A percentile compares a stretch with the other conserved stretches of the same genome.
These are phyloP conservation scores for Drosophila leonis DNA, from an alignment of 2,888 invertebrate genomes.

Conservation along the genomic window DNA sequence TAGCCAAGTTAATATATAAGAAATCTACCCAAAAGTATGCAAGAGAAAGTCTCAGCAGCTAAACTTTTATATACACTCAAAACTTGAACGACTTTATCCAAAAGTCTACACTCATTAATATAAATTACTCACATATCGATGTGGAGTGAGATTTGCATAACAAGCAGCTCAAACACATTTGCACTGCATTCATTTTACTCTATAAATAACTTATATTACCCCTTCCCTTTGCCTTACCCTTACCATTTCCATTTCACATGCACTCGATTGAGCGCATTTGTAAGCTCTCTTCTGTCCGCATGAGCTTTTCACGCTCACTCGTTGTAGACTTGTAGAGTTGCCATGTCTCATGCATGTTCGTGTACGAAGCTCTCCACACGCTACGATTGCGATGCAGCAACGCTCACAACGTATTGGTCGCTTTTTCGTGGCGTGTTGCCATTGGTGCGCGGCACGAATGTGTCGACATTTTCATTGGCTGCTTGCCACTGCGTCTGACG, in stretches of 20 bases:
- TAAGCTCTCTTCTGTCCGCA: slow-evolving; percentile 25
- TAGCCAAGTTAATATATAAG: not conserved
- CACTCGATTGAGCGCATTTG: not conserved
- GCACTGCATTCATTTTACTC: not conserved
- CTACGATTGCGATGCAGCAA: slow-evolving; percentile 2
- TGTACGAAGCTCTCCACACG: slow-evolving; percentile 33
- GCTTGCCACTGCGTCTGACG: slow-evolving; percentile 12
- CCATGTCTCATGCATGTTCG: slow-evolving; percentile 23
- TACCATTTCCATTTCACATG: not conserved
- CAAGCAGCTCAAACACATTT: not conserved
- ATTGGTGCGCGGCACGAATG: slow-evolving; percentile 36
- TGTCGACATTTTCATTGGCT: slow-evolving; percentile 32
- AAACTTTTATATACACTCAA: not conserved
- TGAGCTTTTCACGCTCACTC: slow-evolving; percentile 34
- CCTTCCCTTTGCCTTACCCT: not conserved
- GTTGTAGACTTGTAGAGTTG: slow-evolving; percentile 55
- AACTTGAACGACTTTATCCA: not conserved
- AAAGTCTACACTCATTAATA: slow-evolving; percentile 14
- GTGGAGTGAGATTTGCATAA: not conserved
- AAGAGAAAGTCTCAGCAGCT: not conserved
- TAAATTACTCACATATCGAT: not conserved
- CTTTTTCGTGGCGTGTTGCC: slow-evolving; percentile 1
- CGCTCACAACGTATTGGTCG: slow-evolving; percentile 39
- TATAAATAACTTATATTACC: not conserved
- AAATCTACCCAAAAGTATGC: slow-evolving; percentile 53